phyloP scores from a whole-genome alignment of 2,797 vertebrate species.

The Mycteria americana region DNA sequence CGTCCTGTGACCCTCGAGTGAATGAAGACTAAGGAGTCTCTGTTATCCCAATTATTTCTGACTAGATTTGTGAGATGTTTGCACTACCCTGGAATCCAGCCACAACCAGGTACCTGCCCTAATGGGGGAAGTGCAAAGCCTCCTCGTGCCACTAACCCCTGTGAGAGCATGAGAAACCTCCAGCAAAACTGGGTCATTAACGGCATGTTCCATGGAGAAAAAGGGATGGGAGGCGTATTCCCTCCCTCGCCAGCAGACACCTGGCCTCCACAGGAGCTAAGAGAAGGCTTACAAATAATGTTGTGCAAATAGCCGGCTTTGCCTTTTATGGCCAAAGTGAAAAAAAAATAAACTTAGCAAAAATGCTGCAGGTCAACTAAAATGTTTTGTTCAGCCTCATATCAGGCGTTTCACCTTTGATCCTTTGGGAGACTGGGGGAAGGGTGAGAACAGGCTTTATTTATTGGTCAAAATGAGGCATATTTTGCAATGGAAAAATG shows the following conservation, averaged over 20 bases:
- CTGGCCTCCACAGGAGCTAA: constrained; percentile 3
- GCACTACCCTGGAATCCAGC: neutral
- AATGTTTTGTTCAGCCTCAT: neutral
- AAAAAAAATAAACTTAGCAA: neutral
- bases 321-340: neutral
- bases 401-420: neutral
- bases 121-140: neutral
- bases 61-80: constrained; percentile 52
- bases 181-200: neutral
- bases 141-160: neutral
- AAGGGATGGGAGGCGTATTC: neutral
- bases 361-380: neutral
- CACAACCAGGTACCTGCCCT: neutral
- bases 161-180: neutral
- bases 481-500: neutral
- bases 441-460: neutral
- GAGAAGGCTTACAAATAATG: neutral
- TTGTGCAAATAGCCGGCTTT: neutral
- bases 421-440: neutral
- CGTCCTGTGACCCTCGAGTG: neutral
- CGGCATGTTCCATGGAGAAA: neutral
- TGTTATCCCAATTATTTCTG: constrained; percentile 42
- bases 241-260: neutral
- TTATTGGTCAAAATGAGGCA: neutral
- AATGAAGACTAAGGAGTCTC: constrained; percentile 21